Percentiles rank a stretch among this genome's conserved stretches.
Conservation (phyloP, 2,113 vertebrate genomes). For the Gasterosteus nipponicus region DNA sequence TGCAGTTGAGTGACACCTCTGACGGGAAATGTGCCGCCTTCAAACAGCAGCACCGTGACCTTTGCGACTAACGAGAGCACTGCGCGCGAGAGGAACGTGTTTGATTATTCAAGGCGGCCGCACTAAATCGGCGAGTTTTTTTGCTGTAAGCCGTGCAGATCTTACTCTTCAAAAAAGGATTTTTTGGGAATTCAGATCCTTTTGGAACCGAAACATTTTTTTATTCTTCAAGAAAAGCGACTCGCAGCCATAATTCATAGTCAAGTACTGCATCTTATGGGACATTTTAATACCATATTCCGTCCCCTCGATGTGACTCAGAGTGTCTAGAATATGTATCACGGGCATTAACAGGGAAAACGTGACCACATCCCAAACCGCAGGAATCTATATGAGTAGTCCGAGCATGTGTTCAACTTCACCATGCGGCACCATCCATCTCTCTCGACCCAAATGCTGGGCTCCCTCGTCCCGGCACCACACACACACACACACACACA, state of each 20-base stretch:
- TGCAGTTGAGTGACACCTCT: slow-evolving; percentile 60
- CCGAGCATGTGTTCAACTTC: slow-evolving; percentile 61
- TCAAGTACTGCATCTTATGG: slow-evolving; percentile 20
- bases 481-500: slow-evolving; percentile 53
- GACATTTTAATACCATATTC: slow-evolving; percentile 42
- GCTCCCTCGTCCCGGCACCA: slow-evolving; percentile 41
- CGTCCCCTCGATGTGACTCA: slow-evolving; percentile 30
- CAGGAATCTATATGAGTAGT: slow-evolving; percentile 52
- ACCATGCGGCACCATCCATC: slow-evolving; percentile 34
- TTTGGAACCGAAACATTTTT: neutral
- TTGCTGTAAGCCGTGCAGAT: slow-evolving; percentile 5
- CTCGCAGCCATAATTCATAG: slow-evolving; percentile 30
- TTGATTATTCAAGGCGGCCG: slow-evolving; percentile 8
- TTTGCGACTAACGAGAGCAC: slow-evolving; percentile 5
- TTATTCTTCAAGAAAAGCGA: slow-evolving; percentile 29
- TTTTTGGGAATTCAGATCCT: neutral
- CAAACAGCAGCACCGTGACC: slow-evolving; percentile 2
- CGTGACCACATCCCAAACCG: slow-evolving; percentile 50
- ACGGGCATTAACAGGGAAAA: slow-evolving; percentile 51
- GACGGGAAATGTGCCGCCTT: slow-evolving; percentile 47
- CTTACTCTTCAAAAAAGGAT: neutral
- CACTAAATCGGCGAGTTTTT: slow-evolving; percentile 24
- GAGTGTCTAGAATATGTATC: slow-evolving; percentile 38
- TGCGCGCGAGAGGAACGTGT: neutral
- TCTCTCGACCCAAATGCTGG: slow-evolving; percentile 52